Conservation (phyloP, 1,140 invertebrate genomes). For the Thalassaphorura encarpata region DNA sequence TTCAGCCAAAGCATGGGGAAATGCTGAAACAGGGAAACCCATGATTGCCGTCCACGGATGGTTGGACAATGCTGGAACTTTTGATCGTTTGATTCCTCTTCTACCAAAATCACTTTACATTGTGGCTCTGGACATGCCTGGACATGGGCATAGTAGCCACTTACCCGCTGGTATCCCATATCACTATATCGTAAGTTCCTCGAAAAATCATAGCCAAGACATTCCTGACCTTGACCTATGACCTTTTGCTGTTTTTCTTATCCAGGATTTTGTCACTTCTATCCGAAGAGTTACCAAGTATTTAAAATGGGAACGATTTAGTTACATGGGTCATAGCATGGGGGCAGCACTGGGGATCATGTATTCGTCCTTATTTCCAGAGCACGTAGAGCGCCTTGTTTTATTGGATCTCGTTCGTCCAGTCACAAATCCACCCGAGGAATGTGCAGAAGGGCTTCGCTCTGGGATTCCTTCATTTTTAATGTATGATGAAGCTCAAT, state of each 20-base stretch:
- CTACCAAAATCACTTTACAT: slow-evolving; percentile 32
- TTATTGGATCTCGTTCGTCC: slow-evolving; percentile 47
- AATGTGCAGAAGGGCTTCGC: slow-evolving; percentile 34
- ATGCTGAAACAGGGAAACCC: slow-evolving; percentile 38
- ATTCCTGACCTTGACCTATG: background rate
- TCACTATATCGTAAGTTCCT: slow-evolving; percentile 11
- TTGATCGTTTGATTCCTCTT: slow-evolving; percentile 36
- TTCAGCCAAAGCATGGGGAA: slow-evolving; percentile 50
- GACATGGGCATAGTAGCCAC: slow-evolving; percentile 39
- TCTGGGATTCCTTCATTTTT: slow-evolving; percentile 40
- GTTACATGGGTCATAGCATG: slow-evolving; percentile 49
- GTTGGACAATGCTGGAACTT: slow-evolving; percentile 41
- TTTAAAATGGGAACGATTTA: slow-evolving; percentile 54
- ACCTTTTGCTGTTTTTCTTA: background rate
- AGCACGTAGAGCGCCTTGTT: slow-evolving; percentile 40
- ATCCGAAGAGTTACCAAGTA: slow-evolving; percentile 44
- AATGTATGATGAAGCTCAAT: slow-evolving; percentile 38
- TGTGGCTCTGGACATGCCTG: slow-evolving; percentile 35
- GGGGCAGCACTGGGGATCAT: slow-evolving; percentile 38
- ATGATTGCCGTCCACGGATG: slow-evolving; percentile 53
- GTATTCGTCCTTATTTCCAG: slow-evolving; percentile 22
- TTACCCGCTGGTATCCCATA: slow-evolving; percentile 32
- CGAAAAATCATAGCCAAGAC: background rate
- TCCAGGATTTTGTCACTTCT: slow-evolving; percentile 39
- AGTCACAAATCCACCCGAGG: slow-evolving; percentile 34